Evolutionary conservation across 2,797 vertebrate genomes (phyloP), one percentile per base, ranked within the genome.

Genomic region (Brachymystax lenok): DNA sequence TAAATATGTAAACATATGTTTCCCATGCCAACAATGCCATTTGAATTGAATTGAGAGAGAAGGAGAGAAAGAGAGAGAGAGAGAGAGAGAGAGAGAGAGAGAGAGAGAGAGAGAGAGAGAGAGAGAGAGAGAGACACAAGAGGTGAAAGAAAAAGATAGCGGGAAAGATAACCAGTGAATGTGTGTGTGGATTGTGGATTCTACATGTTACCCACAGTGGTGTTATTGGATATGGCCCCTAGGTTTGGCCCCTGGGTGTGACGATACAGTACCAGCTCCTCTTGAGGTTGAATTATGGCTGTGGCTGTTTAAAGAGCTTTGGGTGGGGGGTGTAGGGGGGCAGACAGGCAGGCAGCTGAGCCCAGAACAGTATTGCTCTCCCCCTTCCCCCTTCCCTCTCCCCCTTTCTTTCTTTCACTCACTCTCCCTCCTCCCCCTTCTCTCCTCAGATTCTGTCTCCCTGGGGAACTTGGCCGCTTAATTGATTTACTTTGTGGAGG

Each of bases 401-500:
- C 21, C 19, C 30, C 69, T 19, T 5, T 28, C 56, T n/a, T 46
- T 4, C 19, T 46, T 14, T 71, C 14, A 10, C 8, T 46, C 30
- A 16, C 21, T 33, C 51, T 4, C 14, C 8, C 13, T 3, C 63
- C n/a, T n/a, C n/a, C n/a, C 33, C 69, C 5, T 19, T 17, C 76
- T 28, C 46, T 4, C 19, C 66, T 46, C 30, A 63, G 12, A 7
- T 16, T 52, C 33, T 21, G 64, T 68, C 80, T 89, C 92, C 88
- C 90, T 19, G 4, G 91, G 86, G 91, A 85, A 75, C 80, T 24
- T 77, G 64, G 17, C 59, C 73, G 84, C 84, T 89, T 92, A 92
- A 94, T 90, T 93, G 92, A 94, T 95, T 94, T 92, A 91, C 89
- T 88, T 87, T 91, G 86, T 89, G 83, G 76, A 72, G 86, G 83